Conservation (phyloP, 2,797 vertebrate species). For the Podarcis lilfordi region DNA sequence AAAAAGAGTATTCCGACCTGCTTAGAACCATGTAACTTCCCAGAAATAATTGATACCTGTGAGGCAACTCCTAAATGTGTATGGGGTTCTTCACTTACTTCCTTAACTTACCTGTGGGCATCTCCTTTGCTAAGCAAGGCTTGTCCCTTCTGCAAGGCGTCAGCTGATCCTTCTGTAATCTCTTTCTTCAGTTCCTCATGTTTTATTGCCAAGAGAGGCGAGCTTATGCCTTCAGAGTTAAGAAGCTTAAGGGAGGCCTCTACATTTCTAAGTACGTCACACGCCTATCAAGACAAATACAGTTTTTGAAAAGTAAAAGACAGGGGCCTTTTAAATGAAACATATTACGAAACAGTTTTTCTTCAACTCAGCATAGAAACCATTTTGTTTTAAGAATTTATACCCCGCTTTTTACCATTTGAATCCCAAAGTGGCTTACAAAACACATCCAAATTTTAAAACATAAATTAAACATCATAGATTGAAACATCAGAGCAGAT, state of each 20-base stretch:
- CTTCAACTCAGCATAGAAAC: too few species aligned
- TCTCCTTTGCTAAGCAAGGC: slow-evolving; percentile 78
- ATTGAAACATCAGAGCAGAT: too few species aligned
- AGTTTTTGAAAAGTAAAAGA: slow-evolving; percentile 53
- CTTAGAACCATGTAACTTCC: neutral
- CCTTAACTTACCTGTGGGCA: slow-evolving; percentile 78
- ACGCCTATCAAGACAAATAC: slow-evolving; percentile 75
- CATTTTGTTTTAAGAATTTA: too few species aligned
- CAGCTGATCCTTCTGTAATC: slow-evolving; percentile 74
- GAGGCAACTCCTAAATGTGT: slow-evolving; percentile 17
- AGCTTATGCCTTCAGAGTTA: slow-evolving; percentile 72
- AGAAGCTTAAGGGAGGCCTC: slow-evolving; percentile 79
- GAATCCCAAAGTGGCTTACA: neutral
- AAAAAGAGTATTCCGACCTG: neutral
- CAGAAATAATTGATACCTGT: neutral
- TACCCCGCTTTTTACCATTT: too few species aligned
- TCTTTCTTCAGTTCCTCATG: slow-evolving; percentile 77
- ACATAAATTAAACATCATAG: too few species aligned
- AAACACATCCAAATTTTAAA: too few species aligned
- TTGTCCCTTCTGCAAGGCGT: slow-evolving; percentile 80
- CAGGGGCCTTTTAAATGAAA: neutral
- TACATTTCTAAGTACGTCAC: slow-evolving; percentile 79
- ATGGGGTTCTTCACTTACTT: neutral
- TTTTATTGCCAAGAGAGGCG: slow-evolving; percentile 72
- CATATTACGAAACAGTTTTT: neutral